phyloP scores from a whole-genome alignment of 2,797 vertebrate genomes.

The Capromys pilorides region DNA sequence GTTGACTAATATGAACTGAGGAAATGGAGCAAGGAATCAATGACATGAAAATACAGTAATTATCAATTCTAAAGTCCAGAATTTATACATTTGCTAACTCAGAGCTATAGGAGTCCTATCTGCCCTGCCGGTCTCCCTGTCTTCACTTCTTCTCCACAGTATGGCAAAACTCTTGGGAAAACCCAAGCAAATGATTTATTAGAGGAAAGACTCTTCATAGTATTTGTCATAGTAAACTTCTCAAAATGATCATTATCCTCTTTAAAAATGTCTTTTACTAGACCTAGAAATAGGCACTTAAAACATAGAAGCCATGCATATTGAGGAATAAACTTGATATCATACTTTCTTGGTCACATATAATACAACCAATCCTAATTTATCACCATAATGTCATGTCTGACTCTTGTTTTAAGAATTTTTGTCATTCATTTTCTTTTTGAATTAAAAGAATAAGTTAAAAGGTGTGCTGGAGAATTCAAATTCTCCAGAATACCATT shows the following conservation, averaged over 20 bases:
- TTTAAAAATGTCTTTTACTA: constrained; percentile 38
- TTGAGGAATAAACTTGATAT: constrained; percentile 12
- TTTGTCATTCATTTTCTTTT: constrained; percentile 40
- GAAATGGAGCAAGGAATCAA: constrained; percentile 59
- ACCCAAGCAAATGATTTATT: constrained; percentile 59
- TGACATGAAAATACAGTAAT: constrained; percentile 21
- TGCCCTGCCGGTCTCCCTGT: constrained; percentile 15
- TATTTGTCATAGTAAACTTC: constrained; percentile 45
- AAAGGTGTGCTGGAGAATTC: background rate
- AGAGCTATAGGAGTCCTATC: constrained; percentile 38
- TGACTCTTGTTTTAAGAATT: constrained; percentile 18
- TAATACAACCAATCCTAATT: constrained; percentile 44
- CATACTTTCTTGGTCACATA: constrained; percentile 53
- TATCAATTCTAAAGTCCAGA: constrained; percentile 60
- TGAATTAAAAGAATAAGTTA: constrained; percentile 52
- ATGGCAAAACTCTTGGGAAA: background rate
- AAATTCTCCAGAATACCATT: constrained; percentile 16
- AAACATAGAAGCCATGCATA: background rate
- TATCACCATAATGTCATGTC: background rate
- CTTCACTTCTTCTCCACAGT: background rate
- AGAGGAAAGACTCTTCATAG: constrained; percentile 40
- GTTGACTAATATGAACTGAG: constrained; percentile 38
- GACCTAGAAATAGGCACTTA: constrained; percentile 20
- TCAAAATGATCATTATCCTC: constrained; percentile 44
- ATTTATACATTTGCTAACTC: constrained; percentile 52